Evolutionary conservation across 1,140 invertebrate species (phyloP).

Genomic region (Venustaconcha ellipsiformis): DNA sequence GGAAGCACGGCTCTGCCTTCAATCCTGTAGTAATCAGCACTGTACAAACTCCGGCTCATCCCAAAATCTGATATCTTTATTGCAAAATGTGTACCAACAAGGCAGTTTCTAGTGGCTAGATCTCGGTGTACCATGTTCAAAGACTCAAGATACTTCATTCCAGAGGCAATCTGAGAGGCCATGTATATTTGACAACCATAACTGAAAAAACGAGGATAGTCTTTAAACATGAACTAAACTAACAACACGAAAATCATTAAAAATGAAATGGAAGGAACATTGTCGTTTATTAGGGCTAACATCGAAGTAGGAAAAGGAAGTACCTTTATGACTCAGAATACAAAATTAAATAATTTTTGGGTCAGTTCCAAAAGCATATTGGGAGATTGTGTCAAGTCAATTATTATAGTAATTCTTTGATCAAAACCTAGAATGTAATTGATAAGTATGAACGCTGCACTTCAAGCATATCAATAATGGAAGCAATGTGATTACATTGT

Average conservation of each 20-base stretch:
- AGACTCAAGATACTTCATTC: constrained; percentile 89
- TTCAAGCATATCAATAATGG: too few relatives aligned
- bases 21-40: constrained; percentile 84
- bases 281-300: neutral
- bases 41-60: constrained; percentile 88
- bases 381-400: neutral
- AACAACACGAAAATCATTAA: neutral
- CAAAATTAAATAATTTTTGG: neutral
- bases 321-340: neutral
- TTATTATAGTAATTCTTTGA: too few relatives aligned
- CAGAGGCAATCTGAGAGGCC: constrained; percentile 86
- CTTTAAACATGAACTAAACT: neutral
- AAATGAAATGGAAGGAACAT: neutral
- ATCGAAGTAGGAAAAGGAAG: neutral
- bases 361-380: neutral
- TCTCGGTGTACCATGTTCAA: constrained; percentile 85
- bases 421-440: too few relatives aligned
- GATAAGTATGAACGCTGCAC: too few relatives aligned
- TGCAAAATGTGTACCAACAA: constrained; percentile 86
- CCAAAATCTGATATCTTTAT: constrained; percentile 94
- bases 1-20: constrained; percentile 85
- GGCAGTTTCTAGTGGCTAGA: constrained; percentile 84
- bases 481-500: too few relatives aligned
- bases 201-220: constrained; percentile 70
- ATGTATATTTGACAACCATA: constrained; percentile 85